These are phyloP conservation scores for Melinaea marsaeus DNA, from an alignment of 2,888 invertebrate species.

Conservation along the genomic window DNA sequence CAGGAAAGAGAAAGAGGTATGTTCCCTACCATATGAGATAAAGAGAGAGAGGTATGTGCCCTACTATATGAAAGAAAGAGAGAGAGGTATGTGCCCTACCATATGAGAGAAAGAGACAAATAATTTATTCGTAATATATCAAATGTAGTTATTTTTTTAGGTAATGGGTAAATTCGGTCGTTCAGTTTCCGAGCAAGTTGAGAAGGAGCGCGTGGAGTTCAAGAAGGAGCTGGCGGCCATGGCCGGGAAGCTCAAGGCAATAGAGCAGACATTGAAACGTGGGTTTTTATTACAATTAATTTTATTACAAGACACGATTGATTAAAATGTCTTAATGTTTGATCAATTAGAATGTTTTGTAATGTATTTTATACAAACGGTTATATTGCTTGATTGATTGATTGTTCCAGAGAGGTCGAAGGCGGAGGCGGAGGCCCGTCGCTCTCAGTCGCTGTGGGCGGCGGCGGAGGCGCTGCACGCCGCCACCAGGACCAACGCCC, in stretches of 20 bases:
- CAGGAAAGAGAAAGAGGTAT: constrained; percentile 78
- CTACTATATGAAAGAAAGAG: constrained; percentile 61
- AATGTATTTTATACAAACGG: too few relatives aligned
- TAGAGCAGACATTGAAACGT: constrained; percentile 88
- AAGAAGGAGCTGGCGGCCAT: constrained; percentile 85
- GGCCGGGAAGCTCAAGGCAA: constrained; percentile 85
- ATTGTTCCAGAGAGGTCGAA: constrained; percentile 80
- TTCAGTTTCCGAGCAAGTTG: constrained; percentile 78
- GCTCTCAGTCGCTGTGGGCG: constrained; percentile 94
- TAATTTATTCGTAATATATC: background rate
- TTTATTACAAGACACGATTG: too few relatives aligned
- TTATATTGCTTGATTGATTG: background rate
- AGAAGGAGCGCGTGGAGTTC: constrained; percentile 82
- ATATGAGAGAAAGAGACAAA: background rate
- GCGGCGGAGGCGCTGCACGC: constrained; percentile 92
- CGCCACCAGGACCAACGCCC: constrained; percentile 82
- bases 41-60: background rate
- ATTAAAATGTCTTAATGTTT: too few relatives aligned
- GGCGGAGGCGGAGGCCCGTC: constrained; percentile 84
- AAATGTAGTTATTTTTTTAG: constrained; percentile 36
- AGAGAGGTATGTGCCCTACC: constrained; percentile 59
- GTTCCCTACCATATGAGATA: background rate
- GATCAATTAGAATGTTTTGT: too few relatives aligned
- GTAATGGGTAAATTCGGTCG: constrained; percentile 54
- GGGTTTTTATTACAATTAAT: constrained; percentile 36